phyloP scores from a whole-genome alignment of 2,888 invertebrate species.

The Plagiodera versicolora region DNA sequence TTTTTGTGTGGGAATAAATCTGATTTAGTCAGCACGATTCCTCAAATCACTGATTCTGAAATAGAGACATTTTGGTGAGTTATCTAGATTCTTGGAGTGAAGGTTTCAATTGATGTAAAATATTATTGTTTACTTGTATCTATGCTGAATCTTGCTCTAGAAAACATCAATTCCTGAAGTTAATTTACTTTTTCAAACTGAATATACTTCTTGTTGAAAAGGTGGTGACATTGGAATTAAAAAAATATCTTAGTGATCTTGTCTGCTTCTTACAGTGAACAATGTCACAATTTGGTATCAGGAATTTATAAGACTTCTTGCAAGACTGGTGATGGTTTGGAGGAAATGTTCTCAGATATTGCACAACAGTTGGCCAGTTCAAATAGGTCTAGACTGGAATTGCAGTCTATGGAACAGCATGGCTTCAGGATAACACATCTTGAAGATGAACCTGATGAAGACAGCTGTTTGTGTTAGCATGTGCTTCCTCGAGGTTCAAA shows the following conservation, averaged over 20 bases:
- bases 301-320: constrained; percentile 89
- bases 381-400: constrained; percentile 79
- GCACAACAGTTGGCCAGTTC: constrained; percentile 77
- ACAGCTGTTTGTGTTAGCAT: constrained; percentile 56
- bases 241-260: no score
- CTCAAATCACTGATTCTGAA: constrained; percentile 83
- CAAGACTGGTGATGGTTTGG: constrained; percentile 81
- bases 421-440: constrained; percentile 73
- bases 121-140: background rate
- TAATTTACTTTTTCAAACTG: no score
- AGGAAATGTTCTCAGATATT: constrained; percentile 91
- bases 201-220: no score
- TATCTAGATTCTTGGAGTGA: background rate
- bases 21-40: constrained; percentile 73
- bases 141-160: background rate
- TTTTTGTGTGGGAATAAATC: constrained; percentile 92
- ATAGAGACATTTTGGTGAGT: constrained; percentile 84
- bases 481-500: background rate
- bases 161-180: no score
- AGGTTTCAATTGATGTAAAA: background rate
- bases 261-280: constrained; percentile 65
- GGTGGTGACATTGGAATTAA: no score
- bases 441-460: constrained; percentile 57
- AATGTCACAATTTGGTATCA: constrained; percentile 88
- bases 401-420: constrained; percentile 76